Base-by-base conservation (phyloP, 2,113 vertebrate genomes). In the Lophochroa leadbeateri region DNA sequence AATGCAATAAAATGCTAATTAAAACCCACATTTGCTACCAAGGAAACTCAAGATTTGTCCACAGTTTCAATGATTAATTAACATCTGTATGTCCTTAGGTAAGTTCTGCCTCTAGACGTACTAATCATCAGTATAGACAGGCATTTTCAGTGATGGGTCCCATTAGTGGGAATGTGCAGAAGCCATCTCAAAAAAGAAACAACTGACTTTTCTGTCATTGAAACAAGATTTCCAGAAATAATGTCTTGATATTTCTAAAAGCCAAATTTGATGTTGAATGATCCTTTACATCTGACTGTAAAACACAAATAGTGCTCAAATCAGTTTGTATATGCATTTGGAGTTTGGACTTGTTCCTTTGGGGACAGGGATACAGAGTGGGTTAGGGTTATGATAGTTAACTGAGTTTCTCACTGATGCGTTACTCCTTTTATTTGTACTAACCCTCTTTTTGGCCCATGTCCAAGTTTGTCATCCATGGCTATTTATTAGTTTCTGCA, bases 11-110 rank as follows among this genome's bases (percentile, higher is more conserved):
- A 97, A 92, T 90, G 37, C 72, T 96, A 96, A 97, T 96, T 96
- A 96, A 94, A 97, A 23, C 29, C 3, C 47, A 78, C 52, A 47
- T 77, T 94, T 93, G 37, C 70, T 47, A 88, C 64, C 6, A 33
- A 96, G 90, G 86, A 96, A 94, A 91, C 58, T 70, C 49, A 53
- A 75, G 49, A 92, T 91, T 58, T 90, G 71, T 96, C 72, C 94
- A 90, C 68, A 82, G 33, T 96, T 96, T 97, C 91, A 94, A 50
- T 61, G 90, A 94, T 63, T 96, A 96, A 96, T 96, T 96, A 94
- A 94, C 20, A 95, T 96, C 37, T 91, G 15, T 77, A 47, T 60
- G 39, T 74, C 39, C 39, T 39, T 39, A 39, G 39, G 39, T 39
- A 39, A 39, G 39, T 39, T 70, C 75, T 60, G 57, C 83, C 46